Conservation (phyloP, 1,140 invertebrate genomes). For the Drosophila nigromelanica region DNA sequence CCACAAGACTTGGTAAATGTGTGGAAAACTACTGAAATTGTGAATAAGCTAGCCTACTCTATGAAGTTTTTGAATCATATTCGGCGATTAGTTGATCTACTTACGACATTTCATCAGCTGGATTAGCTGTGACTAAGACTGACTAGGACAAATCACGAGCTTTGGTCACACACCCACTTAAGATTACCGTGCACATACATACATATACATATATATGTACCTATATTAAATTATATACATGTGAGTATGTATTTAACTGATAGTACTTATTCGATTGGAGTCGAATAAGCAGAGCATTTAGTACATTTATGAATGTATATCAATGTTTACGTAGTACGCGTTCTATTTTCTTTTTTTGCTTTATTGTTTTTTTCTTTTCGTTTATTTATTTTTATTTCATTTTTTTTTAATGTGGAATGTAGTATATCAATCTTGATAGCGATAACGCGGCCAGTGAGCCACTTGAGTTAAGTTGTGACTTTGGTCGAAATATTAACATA, state of each 20-base stretch:
- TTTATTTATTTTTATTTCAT: neutral
- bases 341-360: constrained; percentile 14
- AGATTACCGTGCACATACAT: neutral
- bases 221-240: too few relatives aligned
- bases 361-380: neutral
- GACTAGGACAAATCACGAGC: constrained; percentile 33
- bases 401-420: constrained; percentile 29
- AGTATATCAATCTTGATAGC: constrained; percentile 50
- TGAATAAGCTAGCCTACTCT: neutral
- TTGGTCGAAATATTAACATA: constrained; percentile 32
- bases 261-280: constrained; percentile 35
- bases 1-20: too few relatives aligned
- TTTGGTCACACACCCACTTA: constrained; percentile 9
- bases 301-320: constrained; percentile 7
- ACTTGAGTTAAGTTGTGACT: constrained; percentile 35
- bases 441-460: constrained; percentile 29
- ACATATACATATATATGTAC: neutral
- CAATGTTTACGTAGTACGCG: constrained; percentile 13
- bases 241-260: constrained; percentile 22
- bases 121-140: constrained; percentile 34
- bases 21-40: too few relatives aligned
- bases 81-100: neutral
- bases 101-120: constrained; percentile 29
- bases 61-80: constrained; percentile 7
- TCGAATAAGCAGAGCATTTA: constrained; percentile 1